phyloP scores from a whole-genome alignment of 1,140 invertebrate species.

The Diuraphis noxia region DNA sequence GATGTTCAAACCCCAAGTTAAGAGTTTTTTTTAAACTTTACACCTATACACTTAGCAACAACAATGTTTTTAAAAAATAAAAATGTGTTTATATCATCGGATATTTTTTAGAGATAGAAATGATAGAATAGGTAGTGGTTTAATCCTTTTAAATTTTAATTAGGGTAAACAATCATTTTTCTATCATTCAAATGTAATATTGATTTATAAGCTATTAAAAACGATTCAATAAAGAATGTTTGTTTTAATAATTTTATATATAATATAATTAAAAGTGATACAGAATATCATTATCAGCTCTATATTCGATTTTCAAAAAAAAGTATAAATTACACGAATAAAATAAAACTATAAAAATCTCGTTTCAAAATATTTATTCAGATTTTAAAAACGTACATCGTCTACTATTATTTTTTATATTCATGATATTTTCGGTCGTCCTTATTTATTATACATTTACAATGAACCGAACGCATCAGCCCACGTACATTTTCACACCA shows the following conservation, averaged over 20 bases:
- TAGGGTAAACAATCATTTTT: not conserved
- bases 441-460: constrained; percentile 8
- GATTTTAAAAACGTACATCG: not conserved
- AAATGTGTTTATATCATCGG: not conserved
- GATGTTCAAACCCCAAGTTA: not conserved
- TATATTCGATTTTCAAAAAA: not conserved
- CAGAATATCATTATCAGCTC: not conserved
- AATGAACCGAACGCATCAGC: not conserved
- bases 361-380: not conserved
- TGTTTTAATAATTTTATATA: not conserved
- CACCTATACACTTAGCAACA: not conserved
- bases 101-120: not conserved
- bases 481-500: constrained; percentile 3
- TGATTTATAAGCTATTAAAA: not conserved
- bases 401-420: not conserved
- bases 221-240: not conserved
- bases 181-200: not conserved
- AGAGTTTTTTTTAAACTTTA: not conserved
- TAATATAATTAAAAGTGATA: not conserved
- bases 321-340: not conserved
- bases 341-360: not conserved
- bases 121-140: too few species aligned
- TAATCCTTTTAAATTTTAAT: not conserved
- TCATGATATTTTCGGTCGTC: not conserved
- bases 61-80: not conserved